Evolutionary conservation across 2,797 vertebrate genomes (phyloP), one percentile per base, ranked within the genome.

Genomic region (Menidia menidia): DNA sequence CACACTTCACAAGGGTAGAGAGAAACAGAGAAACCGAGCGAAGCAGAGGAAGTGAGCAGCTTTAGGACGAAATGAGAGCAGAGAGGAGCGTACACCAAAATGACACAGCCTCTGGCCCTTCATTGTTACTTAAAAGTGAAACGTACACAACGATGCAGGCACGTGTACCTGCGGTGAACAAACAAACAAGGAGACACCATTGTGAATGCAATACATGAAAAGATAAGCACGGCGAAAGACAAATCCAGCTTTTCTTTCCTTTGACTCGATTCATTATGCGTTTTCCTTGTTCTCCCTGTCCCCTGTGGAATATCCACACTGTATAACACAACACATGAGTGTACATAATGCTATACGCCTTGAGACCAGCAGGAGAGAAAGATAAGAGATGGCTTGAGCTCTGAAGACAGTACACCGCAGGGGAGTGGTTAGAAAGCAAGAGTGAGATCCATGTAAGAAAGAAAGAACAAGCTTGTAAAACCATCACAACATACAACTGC

Each of bases 51-150:
- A 77, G 55, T 9, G 68, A 73, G 63, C n/a, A 72, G 77, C 67
- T 81, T 84, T 78, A 42, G 69, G 68, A 87, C 78, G 64, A 84
- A 83, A 82, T 60, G 66, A 80, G 74, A 75, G 80, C 74, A 76
- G 81, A 78, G 79, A 81, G 67, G 80, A 71, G 79, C 59, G 83
- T 84, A 81, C 80, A 77, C 53, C 73, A 78, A 89, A 89, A 86
- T 77, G 85, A 70, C 82, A 85, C 80, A 69, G 77, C 78, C 81
- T 75, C 32, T 0, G 75, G 78, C 75, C 75, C 79, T 60, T 88
- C 85, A 88, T 89, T 81, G 81, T 7, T 2, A 70, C 70, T 86
- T 87, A 68, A 87, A 86, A 88, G 80, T 71, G 74, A 82, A 71
- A 74, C 62, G 42, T 66, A 84, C 74, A 43, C 56, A 71, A 51